Percentiles rank a stretch among this genome's conserved stretches.
Conservation (phyloP, 2,888 invertebrate species). For the Leptarthrus brevirostris region DNA sequence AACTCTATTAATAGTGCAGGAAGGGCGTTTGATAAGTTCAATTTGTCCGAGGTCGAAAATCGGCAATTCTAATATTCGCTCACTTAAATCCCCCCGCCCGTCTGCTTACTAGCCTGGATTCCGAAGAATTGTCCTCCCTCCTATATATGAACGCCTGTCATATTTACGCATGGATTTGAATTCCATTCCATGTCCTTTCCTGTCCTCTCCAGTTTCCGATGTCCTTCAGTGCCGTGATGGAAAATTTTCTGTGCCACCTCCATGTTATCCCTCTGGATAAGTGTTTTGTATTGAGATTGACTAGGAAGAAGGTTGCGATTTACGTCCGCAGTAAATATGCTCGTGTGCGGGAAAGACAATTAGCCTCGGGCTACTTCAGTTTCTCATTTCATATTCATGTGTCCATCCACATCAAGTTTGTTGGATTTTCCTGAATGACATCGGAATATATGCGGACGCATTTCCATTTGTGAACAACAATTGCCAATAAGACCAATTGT, state of each 20-base stretch:
- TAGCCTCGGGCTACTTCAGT: conserved; percentile 40
- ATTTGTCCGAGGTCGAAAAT: conserved; percentile 18
- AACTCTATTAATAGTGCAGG: neutral
- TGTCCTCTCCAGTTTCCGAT: neutral
- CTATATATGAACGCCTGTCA: conserved; percentile 30
- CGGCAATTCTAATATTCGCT: conserved; percentile 25
- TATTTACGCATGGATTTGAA: conserved; percentile 40
- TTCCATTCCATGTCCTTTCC: conserved; percentile 17
- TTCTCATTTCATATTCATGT: conserved; percentile 49
- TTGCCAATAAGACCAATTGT: no score
- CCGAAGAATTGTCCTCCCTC: neutral
- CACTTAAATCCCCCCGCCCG: neutral
- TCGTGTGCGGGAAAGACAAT: conserved; percentile 36
- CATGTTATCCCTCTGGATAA: conserved; percentile 31
- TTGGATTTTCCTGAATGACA: neutral
- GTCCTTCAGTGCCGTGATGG: neutral
- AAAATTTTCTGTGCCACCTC: neutral
- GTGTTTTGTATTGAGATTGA: conserved; percentile 39
- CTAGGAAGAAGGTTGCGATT: conserved; percentile 27
- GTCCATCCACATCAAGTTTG: conserved; percentile 25
- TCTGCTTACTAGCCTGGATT: neutral
- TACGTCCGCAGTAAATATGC: conserved; percentile 5
- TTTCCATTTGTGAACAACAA: no score
- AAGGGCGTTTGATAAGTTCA: conserved; percentile 10
- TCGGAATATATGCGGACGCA: neutral